phyloP scores from a whole-genome alignment of 1,140 invertebrate species.

The Zaprionus lachaisei region DNA sequence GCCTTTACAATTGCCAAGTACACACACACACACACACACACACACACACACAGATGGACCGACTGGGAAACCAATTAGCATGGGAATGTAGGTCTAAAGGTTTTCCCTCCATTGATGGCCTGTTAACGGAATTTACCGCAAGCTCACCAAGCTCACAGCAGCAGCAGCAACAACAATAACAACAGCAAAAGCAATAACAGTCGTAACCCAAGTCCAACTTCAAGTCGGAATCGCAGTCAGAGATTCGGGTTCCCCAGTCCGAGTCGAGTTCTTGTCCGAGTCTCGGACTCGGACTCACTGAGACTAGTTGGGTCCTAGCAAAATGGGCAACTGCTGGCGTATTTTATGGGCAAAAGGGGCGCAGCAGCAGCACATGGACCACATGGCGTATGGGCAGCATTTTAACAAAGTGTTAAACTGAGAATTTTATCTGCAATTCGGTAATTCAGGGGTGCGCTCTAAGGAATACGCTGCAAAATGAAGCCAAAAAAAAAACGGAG shows the following conservation, averaged over 20 bases:
- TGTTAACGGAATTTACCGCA: slow-evolving; percentile 71
- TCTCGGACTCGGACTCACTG: background rate
- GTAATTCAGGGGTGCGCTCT: slow-evolving; percentile 73
- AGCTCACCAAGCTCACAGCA: slow-evolving; percentile 22
- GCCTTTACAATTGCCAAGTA: slow-evolving; percentile 52
- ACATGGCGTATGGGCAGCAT: slow-evolving; percentile 63
- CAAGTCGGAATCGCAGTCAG: slow-evolving; percentile 25
- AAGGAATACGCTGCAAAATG: slow-evolving; percentile 61
- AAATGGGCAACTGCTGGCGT: slow-evolving; percentile 62
- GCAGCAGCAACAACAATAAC: slow-evolving; percentile 13
- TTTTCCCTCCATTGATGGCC: slow-evolving; percentile 60
- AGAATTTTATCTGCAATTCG: slow-evolving; percentile 81
- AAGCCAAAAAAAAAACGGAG: slow-evolving; percentile 26
- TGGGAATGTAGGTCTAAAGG: slow-evolving; percentile 68
- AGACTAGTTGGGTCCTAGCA: slow-evolving; percentile 1
- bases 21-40: slow-evolving; percentile 23
- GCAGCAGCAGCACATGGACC: slow-evolving; percentile 53
- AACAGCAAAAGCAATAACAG: slow-evolving; percentile 17
- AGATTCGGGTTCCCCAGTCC: slow-evolving; percentile 13
- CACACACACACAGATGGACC: background rate
- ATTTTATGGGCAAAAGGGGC: slow-evolving; percentile 69
- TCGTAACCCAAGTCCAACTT: slow-evolving; percentile 19
- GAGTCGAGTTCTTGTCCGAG: background rate
- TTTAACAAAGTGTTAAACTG: slow-evolving; percentile 83
- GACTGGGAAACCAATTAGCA: slow-evolving; percentile 74